A percentile compares a stretch with the other conserved stretches of the same genome.
Conservation (phyloP, 2,888 invertebrate genomes). For the Brassicogethes aeneus region DNA sequence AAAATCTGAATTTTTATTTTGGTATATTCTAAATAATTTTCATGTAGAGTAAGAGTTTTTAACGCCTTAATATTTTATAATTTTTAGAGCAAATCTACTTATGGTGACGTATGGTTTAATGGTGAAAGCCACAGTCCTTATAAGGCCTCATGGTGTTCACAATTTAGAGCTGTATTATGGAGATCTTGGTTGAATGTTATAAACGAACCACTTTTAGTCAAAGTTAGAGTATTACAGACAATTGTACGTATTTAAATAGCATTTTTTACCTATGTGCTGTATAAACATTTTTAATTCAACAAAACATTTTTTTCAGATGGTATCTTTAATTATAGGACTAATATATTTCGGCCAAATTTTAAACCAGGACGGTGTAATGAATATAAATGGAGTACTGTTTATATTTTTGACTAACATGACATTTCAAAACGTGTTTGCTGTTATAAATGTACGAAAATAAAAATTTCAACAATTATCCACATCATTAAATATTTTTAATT, state of each 20-base stretch:
- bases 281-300: no score
- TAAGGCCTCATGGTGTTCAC: conserved; percentile 79
- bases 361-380: conserved; percentile 85
- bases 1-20: no score
- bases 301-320: conserved; percentile 54
- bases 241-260: conserved; percentile 51
- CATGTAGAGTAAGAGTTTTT: no score
- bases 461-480: background rate
- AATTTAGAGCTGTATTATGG: conserved; percentile 85
- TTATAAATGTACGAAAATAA: conserved; percentile 78
- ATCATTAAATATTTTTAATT: conserved; percentile 12
- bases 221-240: conserved; percentile 81
- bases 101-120: conserved; percentile 26
- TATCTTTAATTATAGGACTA: conserved; percentile 76
- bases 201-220: conserved; percentile 84
- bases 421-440: conserved; percentile 91
- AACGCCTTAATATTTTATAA: no score
- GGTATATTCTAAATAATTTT: no score
- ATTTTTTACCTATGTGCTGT: no score
- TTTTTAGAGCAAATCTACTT: background rate
- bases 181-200: conserved; percentile 81
- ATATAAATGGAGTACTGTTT: conserved; percentile 88
- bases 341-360: conserved; percentile 78
- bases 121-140: conserved; percentile 45
- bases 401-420: conserved; percentile 88